Evolutionary conservation across 1,140 invertebrate genomes (phyloP), one percentile per base, ranked within the genome.

Genomic region (Pygmarrhopalites habei): DNA sequence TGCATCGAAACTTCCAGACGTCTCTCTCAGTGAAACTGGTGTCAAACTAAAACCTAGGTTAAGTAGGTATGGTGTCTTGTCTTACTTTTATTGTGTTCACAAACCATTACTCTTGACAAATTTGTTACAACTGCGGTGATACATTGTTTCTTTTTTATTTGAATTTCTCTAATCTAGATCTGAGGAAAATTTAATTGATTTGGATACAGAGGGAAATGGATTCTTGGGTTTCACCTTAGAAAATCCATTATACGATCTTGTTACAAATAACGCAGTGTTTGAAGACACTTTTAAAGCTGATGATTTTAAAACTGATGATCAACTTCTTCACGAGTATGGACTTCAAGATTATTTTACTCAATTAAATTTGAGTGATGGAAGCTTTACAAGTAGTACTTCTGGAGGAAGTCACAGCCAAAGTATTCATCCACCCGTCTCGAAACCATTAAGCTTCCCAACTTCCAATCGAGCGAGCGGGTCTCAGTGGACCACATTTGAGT

Each of bases 121-220:
- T n/a, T n/a, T n/a, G n/a, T n/a, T n/a, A n/a, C n/a, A n/a, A n/a
- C n/a, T n/a, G n/a, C n/a, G n/a, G n/a, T n/a, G n/a, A n/a, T n/a
- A n/a, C n/a, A n/a, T n/a, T n/a, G n/a, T n/a, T n/a, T n/a, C n/a
- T n/a, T n/a, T n/a, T n/a, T n/a, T n/a, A n/a, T n/a, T n/a, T n/a
- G n/a, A n/a, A n/a, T n/a, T n/a, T n/a, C n/a, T n/a, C n/a, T n/a
- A n/a, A n/a, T n/a, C n/a, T n/a, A n/a, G 65, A 58, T 68, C 66
- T 35, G 69, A 71, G 52, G 69, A 71, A 41, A 71, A 71, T 58
- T 55, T 71, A 2, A 71, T 71, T 46, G 69, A 71, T 55, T 55
- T 71, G 15, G 69, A 71, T 32, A 64, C 68, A n/a, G 63, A 65
- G 15, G 52, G 51, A 5, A 30, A 56, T 28, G 47, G 53, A n/a